Evolutionary conservation across 2,888 invertebrate species (phyloP).

Genomic region (Drosophila quasianomalipes): DNA sequence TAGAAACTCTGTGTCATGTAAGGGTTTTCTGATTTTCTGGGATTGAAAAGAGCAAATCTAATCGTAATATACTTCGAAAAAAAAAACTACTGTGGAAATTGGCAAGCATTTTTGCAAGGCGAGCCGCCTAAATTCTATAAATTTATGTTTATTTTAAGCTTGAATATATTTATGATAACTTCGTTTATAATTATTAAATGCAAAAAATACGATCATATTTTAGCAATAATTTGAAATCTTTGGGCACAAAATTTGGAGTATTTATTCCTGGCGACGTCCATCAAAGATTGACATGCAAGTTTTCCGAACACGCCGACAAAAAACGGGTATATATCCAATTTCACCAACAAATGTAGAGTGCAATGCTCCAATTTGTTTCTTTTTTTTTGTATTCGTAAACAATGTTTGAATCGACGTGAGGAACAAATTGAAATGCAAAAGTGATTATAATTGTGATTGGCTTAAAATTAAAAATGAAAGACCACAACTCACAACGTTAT

Average conservation of each 20-base stretch:
- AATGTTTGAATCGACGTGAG: not conserved
- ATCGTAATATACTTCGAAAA: not conserved
- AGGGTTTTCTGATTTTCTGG: not conserved
- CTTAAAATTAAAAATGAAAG: constrained; percentile 2
- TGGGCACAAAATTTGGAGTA: not conserved
- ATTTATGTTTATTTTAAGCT: not conserved
- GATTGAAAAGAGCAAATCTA: not conserved
- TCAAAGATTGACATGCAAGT: not conserved
- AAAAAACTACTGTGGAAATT: not conserved
- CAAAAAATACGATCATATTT: not conserved
- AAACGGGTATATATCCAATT: not conserved
- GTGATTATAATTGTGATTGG: not conserved
- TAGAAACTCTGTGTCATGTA: not conserved
- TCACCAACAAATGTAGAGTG: not conserved
- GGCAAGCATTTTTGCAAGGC: not conserved
- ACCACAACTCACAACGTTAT: not conserved
- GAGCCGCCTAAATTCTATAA: not conserved
- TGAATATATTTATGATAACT: not conserved
- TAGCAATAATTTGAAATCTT: not conserved
- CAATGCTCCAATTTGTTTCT: not conserved
- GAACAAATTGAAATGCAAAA: not conserved
- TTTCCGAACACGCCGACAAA: not conserved
- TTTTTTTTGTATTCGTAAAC: rapidly evolving
- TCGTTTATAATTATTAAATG: not conserved
- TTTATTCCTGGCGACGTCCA: not conserved